Evolutionary conservation across 92 coral and sea anemone species (phyloP), one percentile per base, ranked within the genome.

Genomic region (Bergia puertoricense): DNA sequence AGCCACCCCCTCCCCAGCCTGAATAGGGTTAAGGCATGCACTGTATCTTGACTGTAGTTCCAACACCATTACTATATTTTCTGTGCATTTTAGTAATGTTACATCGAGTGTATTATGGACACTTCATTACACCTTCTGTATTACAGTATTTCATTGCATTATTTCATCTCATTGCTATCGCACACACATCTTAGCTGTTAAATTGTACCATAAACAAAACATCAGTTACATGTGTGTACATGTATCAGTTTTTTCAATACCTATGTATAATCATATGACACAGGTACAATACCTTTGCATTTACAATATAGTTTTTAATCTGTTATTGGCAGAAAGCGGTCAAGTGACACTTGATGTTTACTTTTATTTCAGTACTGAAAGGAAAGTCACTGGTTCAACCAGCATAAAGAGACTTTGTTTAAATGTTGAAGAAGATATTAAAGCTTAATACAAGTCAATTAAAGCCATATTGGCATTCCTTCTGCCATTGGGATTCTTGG

Each of bases 331-430:
- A 62, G 69, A 38, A 16, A 54, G 36, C 85, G 57, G 69, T 56
- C 41, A 59, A 67, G 42, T 72, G 72, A 82, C 59, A 56, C 37
- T 8, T 1, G 9, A 42, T 88, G 10, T 92, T 18, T 86, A 57
- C 85, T 85, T 87, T 77, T 76, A 74, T 91, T 94, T 56, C 88
- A 97, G 99, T 97, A 81, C 93, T 97, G 86, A 97, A 97, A 82
- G 99, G 98, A 72, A 95, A 95, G 89, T 93, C 98, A 23, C 92
- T 97, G 86, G 94, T 95, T 81, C 96, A 95, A 45, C 99, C 99
- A 87, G 99, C 99, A 38, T 96, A 93, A 91, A 82, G 56, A 59
- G 86, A 59, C 38, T 44, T 37, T 54, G 74, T 65, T 77, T 42
- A 56, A 20, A 57, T 67, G 57, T 80, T 57, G 40, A 42, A 44